These are phyloP conservation scores for Steinernema scapterisci DNA, from an alignment of 2,888 invertebrate species.

Conservation along the genomic window DNA sequence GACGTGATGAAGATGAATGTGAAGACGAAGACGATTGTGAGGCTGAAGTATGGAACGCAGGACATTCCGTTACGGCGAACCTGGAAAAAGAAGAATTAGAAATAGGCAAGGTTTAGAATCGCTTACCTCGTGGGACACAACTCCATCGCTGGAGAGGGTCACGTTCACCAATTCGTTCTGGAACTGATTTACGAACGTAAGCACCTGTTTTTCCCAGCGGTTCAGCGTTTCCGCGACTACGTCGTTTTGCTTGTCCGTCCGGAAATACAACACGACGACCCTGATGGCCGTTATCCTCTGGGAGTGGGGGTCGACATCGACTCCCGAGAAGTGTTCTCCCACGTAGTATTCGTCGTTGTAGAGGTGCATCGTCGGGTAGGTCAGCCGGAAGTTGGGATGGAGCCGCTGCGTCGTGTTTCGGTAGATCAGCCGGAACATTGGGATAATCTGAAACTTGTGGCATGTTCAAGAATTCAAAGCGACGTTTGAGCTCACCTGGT, in stretches of 20 bases:
- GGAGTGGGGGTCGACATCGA: slow-evolving; percentile 45
- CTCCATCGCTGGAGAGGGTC: slow-evolving; percentile 52
- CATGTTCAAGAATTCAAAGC: neutral
- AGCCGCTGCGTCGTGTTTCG: slow-evolving; percentile 51
- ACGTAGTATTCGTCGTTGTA: slow-evolving; percentile 63
- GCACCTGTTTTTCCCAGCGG: slow-evolving; percentile 50
- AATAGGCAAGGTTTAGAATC: slow-evolving; percentile 5
- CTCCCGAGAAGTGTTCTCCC: slow-evolving; percentile 60
- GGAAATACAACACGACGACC: slow-evolving; percentile 59
- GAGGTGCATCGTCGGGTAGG: slow-evolving; percentile 61
- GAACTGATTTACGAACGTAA: slow-evolving; percentile 48
- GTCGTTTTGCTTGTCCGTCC: slow-evolving; percentile 52
- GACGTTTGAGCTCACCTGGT: slow-evolving; percentile 41
- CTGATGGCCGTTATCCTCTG: slow-evolving; percentile 35
- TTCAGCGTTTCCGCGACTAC: slow-evolving; percentile 42
- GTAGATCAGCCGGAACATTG: slow-evolving; percentile 57
- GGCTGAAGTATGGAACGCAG: slow-evolving; percentile 53
- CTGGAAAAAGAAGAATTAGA: slow-evolving; percentile 30
- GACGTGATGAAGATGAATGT: slow-evolving; percentile 49
- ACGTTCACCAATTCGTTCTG: slow-evolving; percentile 51
- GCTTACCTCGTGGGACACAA: slow-evolving; percentile 54
- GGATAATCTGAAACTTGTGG: slow-evolving; percentile 45
- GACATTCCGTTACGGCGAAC: slow-evolving; percentile 56
- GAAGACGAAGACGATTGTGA: slow-evolving; percentile 50
- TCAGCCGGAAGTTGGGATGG: slow-evolving; percentile 59